Conservation (phyloP, 2,888 invertebrate genomes). For the Neelides folsomi region DNA sequence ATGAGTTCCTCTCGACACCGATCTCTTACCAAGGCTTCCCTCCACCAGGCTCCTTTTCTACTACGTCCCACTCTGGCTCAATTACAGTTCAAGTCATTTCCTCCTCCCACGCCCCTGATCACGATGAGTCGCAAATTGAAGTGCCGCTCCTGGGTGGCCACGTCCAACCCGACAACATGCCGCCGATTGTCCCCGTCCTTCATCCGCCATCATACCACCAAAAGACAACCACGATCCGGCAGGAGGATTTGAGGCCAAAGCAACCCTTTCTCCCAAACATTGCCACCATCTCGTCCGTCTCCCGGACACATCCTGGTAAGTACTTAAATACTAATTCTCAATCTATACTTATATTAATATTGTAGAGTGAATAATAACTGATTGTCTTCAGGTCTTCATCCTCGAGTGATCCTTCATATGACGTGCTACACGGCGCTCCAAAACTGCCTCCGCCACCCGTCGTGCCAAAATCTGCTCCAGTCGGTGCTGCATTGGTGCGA, state of each 20-base stretch:
- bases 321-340: too few relatives aligned
- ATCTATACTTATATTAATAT: too few relatives aligned
- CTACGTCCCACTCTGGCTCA: constrained; percentile 36
- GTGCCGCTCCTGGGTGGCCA: constrained; percentile 43
- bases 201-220: constrained; percentile 7
- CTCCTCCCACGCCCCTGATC: constrained; percentile 45
- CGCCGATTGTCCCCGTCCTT: constrained; percentile 22
- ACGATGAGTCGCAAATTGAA: constrained; percentile 47
- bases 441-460: constrained; percentile 65
- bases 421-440: constrained; percentile 77
- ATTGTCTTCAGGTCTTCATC: constrained; percentile 3
- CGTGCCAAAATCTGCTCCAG: constrained; percentile 62
- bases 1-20: constrained; percentile 40
- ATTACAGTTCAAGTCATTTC: constrained; percentile 51
- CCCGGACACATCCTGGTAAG: not conserved
- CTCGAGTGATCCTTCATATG: constrained; percentile 47
- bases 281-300: constrained; percentile 16
- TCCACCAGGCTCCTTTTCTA: constrained; percentile 34
- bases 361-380: too few relatives aligned
- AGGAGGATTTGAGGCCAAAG: constrained; percentile 1
- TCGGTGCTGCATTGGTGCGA: constrained; percentile 77
- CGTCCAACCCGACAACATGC: constrained; percentile 35
- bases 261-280: constrained; percentile 12
- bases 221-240: constrained; percentile 1
- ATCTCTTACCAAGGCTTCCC: constrained; percentile 35